phyloP scores from a whole-genome alignment of 1,140 invertebrate species.

The Trachymyrmex septentrionalis region DNA sequence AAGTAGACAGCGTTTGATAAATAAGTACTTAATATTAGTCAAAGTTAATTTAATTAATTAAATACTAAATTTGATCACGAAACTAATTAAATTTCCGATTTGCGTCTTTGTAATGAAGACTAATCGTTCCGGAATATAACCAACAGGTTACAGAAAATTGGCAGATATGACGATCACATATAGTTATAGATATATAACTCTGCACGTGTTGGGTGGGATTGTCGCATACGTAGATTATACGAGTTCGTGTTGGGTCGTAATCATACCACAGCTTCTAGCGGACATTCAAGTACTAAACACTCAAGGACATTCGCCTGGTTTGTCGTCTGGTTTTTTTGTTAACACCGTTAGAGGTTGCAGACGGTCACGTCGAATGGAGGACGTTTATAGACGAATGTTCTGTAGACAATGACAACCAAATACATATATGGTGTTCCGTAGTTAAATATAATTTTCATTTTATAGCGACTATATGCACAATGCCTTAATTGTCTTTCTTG shows the following conservation, averaged over 20 bases:
- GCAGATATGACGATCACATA: background rate
- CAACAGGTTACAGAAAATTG: background rate
- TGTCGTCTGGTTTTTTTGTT: slow-evolving; percentile 68
- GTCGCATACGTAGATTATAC: background rate
- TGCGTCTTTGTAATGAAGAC: background rate
- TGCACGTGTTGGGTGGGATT: background rate
- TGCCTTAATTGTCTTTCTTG: too few relatives aligned
- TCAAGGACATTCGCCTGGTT: slow-evolving; percentile 70
- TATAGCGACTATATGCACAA: too few relatives aligned
- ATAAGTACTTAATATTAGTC: background rate
- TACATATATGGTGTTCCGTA: background rate
- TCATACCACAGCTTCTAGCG: slow-evolving; percentile 27
- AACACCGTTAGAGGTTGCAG: slow-evolving; percentile 83
- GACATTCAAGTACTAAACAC: slow-evolving; percentile 58
- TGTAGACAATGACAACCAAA: slow-evolving; percentile 13
- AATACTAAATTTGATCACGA: background rate
- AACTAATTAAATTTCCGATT: slow-evolving; percentile 12
- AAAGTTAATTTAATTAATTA: slow-evolving; percentile 23
- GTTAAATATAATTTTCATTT: too few relatives aligned
- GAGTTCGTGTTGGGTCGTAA: background rate
- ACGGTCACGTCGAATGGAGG: slow-evolving; percentile 78
- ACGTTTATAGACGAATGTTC: slow-evolving; percentile 49
- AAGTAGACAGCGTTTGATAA: background rate
- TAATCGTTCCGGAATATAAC: background rate
- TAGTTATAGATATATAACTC: background rate